Conservation (phyloP, 1,140 invertebrate species). For the Pomacea maculata region DNA sequence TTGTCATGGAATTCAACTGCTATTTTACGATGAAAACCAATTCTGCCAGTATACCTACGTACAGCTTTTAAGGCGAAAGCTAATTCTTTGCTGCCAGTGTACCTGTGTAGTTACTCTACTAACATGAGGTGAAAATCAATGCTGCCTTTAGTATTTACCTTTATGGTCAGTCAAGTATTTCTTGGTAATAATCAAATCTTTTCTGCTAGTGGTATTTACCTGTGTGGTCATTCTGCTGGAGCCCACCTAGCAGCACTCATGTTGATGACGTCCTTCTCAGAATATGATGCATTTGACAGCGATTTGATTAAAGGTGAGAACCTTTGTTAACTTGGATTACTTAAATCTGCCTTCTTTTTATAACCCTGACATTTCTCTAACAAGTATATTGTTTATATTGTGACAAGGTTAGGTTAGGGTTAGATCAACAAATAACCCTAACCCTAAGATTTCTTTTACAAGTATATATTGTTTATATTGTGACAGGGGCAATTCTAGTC, state of each 20-base stretch:
- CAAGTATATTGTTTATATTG: background rate
- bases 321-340: background rate
- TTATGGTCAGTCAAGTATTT: background rate
- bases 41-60: no score
- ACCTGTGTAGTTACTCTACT: background rate
- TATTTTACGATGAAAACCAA: no score
- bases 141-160: background rate
- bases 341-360: background rate
- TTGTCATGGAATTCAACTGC: no score
- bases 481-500: constrained; percentile 52
- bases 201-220: constrained; percentile 54
- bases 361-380: background rate
- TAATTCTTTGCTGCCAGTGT: no score
- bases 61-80: no score
- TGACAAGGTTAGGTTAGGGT: background rate
- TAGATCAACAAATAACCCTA: background rate
- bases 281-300: constrained; percentile 41
- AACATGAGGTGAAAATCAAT: background rate
- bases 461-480: background rate
- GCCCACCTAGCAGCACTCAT: constrained; percentile 59
- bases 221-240: constrained; percentile 61
- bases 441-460: background rate
- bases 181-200: background rate
- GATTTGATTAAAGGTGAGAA: constrained; percentile 52
- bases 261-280: constrained; percentile 51